A percentile compares a stretch with the other conserved stretches of the same genome.
Conservation (phyloP, 2,797 vertebrate species). For the Numenius phaeopus region DNA sequence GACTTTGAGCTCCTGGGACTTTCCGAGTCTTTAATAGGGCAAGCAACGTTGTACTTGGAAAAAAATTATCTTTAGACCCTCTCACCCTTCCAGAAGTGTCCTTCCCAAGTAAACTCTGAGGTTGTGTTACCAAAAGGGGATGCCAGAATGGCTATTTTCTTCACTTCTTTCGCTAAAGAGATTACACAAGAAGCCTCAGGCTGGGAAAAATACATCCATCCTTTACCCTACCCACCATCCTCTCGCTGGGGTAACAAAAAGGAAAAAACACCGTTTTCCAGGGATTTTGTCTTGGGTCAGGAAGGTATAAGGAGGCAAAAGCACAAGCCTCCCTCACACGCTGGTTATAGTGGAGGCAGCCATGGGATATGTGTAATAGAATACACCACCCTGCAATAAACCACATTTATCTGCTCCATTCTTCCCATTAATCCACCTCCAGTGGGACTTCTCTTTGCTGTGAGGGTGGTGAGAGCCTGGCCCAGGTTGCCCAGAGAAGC, state of each 20-base stretch:
- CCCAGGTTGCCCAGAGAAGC: too few species aligned
- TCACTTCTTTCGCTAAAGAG: background rate
- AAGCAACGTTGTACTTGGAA: background rate
- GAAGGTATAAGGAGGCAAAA: background rate
- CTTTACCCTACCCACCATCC: background rate
- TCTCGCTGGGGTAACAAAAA: background rate
- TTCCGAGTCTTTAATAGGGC: background rate
- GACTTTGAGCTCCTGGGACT: background rate
- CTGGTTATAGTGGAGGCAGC: background rate
- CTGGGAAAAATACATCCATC: background rate
- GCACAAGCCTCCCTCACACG: accelerated
- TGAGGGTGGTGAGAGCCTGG: too few species aligned
- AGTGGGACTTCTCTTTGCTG: background rate
- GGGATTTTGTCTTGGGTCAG: background rate
- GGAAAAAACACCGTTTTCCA: background rate
- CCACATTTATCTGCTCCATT: background rate
- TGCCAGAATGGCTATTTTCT: background rate
- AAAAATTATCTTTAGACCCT: background rate
- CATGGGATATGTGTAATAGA: background rate
- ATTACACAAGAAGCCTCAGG: background rate
- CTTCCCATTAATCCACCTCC: background rate
- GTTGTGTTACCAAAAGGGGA: background rate
- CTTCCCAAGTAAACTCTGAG: background rate
- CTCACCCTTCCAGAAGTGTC: background rate
- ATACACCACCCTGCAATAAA: background rate